Evolutionary conservation across 2,888 invertebrate species (phyloP).

Genomic region (Galerucella calmariensis): DNA sequence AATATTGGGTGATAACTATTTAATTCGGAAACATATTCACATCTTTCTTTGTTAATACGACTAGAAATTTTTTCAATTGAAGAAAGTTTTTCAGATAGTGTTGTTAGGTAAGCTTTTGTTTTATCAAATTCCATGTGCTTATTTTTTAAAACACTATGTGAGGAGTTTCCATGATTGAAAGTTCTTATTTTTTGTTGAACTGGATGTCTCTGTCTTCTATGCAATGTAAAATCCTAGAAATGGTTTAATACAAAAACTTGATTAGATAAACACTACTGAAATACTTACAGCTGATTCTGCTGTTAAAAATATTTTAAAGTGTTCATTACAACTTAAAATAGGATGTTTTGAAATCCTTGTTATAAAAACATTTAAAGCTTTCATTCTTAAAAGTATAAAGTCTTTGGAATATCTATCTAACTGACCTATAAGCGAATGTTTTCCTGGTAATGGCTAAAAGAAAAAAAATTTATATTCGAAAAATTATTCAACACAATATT

Average conservation of each 20-base stretch:
- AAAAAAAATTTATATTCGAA: conserved; percentile 41
- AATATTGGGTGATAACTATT: conserved; percentile 73
- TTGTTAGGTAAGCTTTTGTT: conserved; percentile 71
- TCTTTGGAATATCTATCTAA: conserved; percentile 78
- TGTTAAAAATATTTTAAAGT: conserved; percentile 74
- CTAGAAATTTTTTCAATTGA: conserved; percentile 74
- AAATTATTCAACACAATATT: not conserved
- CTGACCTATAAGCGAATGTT: conserved; percentile 75
- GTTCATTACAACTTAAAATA: conserved; percentile 74
- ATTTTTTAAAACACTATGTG: conserved; percentile 68
- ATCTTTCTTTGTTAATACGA: conserved; percentile 73
- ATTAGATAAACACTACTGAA: not conserved
- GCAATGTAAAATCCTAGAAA: conserved; percentile 71
- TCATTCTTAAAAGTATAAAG: conserved; percentile 75
- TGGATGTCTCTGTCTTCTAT: conserved; percentile 69
- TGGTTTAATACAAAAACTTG: not conserved
- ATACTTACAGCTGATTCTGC: conserved; percentile 71
- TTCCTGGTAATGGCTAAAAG: conserved; percentile 75
- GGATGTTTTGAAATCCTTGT: conserved; percentile 76
- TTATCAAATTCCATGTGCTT: conserved; percentile 73
- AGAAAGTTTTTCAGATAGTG: conserved; percentile 71
- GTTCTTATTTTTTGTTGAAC: conserved; percentile 67
- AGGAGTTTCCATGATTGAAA: conserved; percentile 50
- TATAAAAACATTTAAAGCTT: conserved; percentile 74
- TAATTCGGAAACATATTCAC: conserved; percentile 69